Evolutionary conservation across 2,113 vertebrate genomes (phyloP).

Genomic region (Oriolus oriolus): DNA sequence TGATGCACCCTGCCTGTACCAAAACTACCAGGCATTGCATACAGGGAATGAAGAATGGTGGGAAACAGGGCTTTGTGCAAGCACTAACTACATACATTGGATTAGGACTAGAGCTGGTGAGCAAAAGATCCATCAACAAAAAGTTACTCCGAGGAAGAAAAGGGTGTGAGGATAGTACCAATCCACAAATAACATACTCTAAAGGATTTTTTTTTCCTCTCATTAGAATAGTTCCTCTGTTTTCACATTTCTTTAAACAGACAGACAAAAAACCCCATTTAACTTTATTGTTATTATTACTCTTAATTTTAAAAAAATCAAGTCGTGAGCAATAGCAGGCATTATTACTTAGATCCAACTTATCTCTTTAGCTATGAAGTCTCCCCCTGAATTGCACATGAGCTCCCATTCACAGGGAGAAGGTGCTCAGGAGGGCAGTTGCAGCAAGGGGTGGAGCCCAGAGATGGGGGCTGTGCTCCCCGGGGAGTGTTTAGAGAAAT

Average conservation of each 20-base stretch:
- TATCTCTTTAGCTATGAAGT: neutral
- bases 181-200: neutral
- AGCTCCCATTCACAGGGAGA: neutral
- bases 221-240: neutral
- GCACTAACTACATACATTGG: neutral
- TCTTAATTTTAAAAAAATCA: neutral
- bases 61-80: neutral
- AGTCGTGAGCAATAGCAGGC: neutral
- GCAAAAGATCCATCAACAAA: neutral
- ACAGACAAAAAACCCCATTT: accelerated
- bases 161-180: neutral
- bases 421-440: neutral
- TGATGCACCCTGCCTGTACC: neutral
- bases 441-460: neutral
- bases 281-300: neutral
- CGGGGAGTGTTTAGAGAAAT: neutral
- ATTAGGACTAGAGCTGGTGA: neutral
- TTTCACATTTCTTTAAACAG: neutral
- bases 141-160: neutral
- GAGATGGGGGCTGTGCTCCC: accelerated
- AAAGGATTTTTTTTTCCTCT: neutral
- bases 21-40: neutral
- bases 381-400: neutral
- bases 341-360: neutral
- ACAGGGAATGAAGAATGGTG: neutral